Percentiles rank a stretch among this genome's conserved stretches.
Conservation (phyloP, 2,888 invertebrate genomes). For the Netelia melanura region DNA sequence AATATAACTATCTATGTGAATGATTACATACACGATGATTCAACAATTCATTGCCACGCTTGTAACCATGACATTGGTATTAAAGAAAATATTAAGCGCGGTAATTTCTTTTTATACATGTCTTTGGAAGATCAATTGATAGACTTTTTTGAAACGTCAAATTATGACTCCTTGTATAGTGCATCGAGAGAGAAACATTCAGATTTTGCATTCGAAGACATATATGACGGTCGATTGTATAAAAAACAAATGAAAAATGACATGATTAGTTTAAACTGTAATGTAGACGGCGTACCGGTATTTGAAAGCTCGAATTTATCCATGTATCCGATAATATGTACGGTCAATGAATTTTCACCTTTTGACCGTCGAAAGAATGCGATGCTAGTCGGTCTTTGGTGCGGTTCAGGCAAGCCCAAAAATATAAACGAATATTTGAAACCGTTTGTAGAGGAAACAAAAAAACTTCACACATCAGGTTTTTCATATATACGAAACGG, state of each 20-base stretch:
- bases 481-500: slow-evolving; percentile 12
- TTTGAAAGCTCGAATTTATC: slow-evolving; percentile 58
- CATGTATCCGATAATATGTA: slow-evolving; percentile 52
- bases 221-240: slow-evolving; percentile 50
- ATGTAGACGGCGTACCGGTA: slow-evolving; percentile 42
- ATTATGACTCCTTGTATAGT: slow-evolving; percentile 3
- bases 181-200: slow-evolving; percentile 3
- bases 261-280: slow-evolving; percentile 49
- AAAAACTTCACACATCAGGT: too few species aligned
- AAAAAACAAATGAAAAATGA: slow-evolving; percentile 25
- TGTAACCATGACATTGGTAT: slow-evolving; percentile 19
- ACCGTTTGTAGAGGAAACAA: too few species aligned
- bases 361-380: not conserved
- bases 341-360: slow-evolving; percentile 56
- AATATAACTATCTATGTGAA: not conserved
- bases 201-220: slow-evolving; percentile 44
- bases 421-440: too few species aligned
- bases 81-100: slow-evolving; percentile 15
- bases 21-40: not conserved
- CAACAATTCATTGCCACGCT: slow-evolving; percentile 3
- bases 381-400: too few species aligned
- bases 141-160: slow-evolving; percentile 14
- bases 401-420: too few species aligned
- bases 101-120: slow-evolving; percentile 36
- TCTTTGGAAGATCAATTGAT: slow-evolving; percentile 32